Percentiles rank a stretch among this genome's conserved stretches.
phyloP scores from a whole-genome alignment of 2,797 vertebrate genomes.

The Enteromius treurensis region DNA sequence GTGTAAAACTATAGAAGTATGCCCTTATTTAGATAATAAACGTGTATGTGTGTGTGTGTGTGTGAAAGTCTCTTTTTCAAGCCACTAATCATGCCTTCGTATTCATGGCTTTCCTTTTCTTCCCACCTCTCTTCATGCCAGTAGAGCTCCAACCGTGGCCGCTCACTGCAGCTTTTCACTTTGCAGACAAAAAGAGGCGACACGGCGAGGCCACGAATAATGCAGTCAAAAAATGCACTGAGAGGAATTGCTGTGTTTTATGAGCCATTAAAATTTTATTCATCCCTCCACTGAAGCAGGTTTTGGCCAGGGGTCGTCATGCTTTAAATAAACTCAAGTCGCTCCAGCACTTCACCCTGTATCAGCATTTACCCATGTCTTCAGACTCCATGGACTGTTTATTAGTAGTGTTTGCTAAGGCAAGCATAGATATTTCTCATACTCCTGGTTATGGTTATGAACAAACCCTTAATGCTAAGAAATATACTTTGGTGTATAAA shows the following conservation, averaged over 20 bases:
- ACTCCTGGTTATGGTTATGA: constrained; percentile 77
- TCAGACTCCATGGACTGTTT: constrained; percentile 86
- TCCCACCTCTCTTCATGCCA: constrained; percentile 47
- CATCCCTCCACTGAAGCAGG: constrained; percentile 93
- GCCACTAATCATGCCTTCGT: constrained; percentile 41
- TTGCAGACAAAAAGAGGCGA: constrained; percentile 65
- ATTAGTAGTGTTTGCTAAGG: constrained; percentile 48
- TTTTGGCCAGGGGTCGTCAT: constrained; percentile 94
- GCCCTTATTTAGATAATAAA: constrained; percentile 19
- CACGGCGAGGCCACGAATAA: constrained; percentile 70
- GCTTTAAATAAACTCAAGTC: constrained; percentile 98
- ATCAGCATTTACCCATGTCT: constrained; percentile 70
- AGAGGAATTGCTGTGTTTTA: constrained; percentile 95
- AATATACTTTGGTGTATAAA: not conserved
- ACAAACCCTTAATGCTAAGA: constrained; percentile 65
- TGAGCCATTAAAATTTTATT: constrained; percentile 99
- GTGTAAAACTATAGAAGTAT: not conserved
- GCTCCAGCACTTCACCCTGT: constrained; percentile 84
- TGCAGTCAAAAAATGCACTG: constrained; percentile 77
- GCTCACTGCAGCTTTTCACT: constrained; percentile 56
- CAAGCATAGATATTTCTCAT: constrained; percentile 72
- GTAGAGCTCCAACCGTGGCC: constrained; percentile 51
- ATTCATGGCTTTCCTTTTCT: constrained; percentile 53
- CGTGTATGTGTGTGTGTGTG: constrained; percentile 43
- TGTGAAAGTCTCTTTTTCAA: constrained; percentile 5